Conservation (phyloP, 2,888 invertebrate species). For the Leucophenga maculata region DNA sequence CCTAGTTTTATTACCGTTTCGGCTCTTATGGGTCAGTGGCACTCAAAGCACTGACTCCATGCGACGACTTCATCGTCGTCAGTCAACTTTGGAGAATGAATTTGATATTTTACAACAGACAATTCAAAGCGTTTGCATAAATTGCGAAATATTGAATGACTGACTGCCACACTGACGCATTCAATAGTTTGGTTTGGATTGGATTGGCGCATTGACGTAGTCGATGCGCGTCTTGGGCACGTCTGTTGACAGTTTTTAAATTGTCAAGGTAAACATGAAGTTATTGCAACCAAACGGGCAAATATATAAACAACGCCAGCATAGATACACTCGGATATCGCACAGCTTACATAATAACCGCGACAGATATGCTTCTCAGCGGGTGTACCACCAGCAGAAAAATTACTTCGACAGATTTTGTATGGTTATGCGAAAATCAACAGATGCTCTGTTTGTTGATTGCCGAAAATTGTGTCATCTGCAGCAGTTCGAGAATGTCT, state of each 20-base stretch:
- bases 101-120: not conserved
- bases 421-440: too few relatives aligned
- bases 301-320: not conserved
- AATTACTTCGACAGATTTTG: too few relatives aligned
- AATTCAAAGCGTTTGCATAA: constrained; percentile 40
- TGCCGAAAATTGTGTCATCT: too few relatives aligned
- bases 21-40: constrained; percentile 60
- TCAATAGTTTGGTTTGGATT: not conserved
- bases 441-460: too few relatives aligned
- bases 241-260: constrained; percentile 44
- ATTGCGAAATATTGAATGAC: constrained; percentile 48
- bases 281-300: constrained; percentile 15
- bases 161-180: not conserved
- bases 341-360: not conserved
- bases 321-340: too few relatives aligned
- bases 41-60: constrained; percentile 35
- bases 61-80: constrained; percentile 5
- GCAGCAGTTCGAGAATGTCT: too few relatives aligned
- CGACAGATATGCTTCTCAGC: too few relatives aligned
- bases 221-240: constrained; percentile 35
- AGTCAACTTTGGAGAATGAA: too few relatives aligned
- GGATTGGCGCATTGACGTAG: constrained; percentile 12
- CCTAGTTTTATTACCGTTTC: constrained; percentile 2
- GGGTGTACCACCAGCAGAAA: too few relatives aligned
- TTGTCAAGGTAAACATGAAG: constrained; percentile 53